Conservation (phyloP, 2,888 invertebrate species). For the Dynastes hyllus region DNA sequence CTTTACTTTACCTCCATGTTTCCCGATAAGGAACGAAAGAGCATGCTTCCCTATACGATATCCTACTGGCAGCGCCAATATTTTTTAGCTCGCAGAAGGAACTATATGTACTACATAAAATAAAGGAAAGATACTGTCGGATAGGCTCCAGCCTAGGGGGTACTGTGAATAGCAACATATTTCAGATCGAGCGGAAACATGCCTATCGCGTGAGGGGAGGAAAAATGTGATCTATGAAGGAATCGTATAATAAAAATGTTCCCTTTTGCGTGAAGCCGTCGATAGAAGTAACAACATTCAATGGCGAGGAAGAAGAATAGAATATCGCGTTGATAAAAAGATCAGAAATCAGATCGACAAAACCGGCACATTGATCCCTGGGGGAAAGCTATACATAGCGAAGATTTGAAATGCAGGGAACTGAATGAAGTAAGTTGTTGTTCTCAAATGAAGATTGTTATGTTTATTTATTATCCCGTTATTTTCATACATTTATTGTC, state of each 20-base stretch:
- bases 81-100: too few relatives aligned
- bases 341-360: too few relatives aligned
- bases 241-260: conserved; percentile 22
- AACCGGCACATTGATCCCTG: too few relatives aligned
- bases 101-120: not conserved
- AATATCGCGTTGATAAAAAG: too few relatives aligned
- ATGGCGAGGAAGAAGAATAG: too few relatives aligned
- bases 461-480: too few relatives aligned
- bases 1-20: not conserved
- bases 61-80: not conserved
- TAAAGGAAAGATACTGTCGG: conserved; percentile 3
- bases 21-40: conserved; percentile 1
- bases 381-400: too few relatives aligned
- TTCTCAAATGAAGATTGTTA: too few relatives aligned
- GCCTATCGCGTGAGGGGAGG: not conserved
- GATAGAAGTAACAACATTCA: not conserved
- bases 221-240: not conserved
- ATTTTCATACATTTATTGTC: too few relatives aligned
- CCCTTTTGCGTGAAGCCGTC: not conserved
- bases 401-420: too few relatives aligned
- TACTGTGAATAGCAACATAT: not conserved
- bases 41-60: not conserved
- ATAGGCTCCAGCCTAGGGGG: not conserved
- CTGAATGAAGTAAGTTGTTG: too few relatives aligned
- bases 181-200: conserved; percentile 10